These are phyloP conservation scores for Euproctis similis DNA, from an alignment of 2,888 invertebrate genomes.

Conservation along the genomic window DNA sequence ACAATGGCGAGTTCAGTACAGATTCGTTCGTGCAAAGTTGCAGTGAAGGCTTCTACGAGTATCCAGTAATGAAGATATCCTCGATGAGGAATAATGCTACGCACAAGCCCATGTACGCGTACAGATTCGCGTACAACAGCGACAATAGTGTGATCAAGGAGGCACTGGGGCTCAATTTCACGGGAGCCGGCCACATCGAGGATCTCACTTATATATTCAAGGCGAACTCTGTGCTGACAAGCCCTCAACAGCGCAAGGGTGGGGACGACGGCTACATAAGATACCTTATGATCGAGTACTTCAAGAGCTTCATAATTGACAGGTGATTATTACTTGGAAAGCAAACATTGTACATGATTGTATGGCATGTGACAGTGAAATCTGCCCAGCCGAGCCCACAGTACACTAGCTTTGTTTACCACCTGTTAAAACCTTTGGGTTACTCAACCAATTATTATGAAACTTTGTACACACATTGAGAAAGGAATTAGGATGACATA, in stretches of 20 bases:
- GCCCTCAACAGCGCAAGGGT: constrained; percentile 17
- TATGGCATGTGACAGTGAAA: too few relatives aligned
- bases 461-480: too few relatives aligned
- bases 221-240: constrained; percentile 35
- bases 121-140: constrained; percentile 70
- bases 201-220: constrained; percentile 74
- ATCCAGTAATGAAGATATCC: constrained; percentile 46
- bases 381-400: too few relatives aligned
- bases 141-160: constrained; percentile 62
- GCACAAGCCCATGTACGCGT: constrained; percentile 65
- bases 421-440: too few relatives aligned
- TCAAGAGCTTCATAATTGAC: constrained; percentile 44
- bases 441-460: too few relatives aligned
- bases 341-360: too few relatives aligned
- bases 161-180: constrained; percentile 38
- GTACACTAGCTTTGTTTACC: too few relatives aligned
- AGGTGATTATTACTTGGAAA: constrained; percentile 38
- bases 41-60: constrained; percentile 44
- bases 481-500: too few relatives aligned
- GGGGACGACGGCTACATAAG: constrained; percentile 34
- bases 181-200: constrained; percentile 76
- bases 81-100: constrained; percentile 23
- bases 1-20: constrained; percentile 30
- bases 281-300: constrained; percentile 41
- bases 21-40: constrained; percentile 41